Evolutionary conservation across 2,797 vertebrate species (phyloP), one percentile per base, ranked within the genome.

Genomic region (Heterohyrax brucei): DNA sequence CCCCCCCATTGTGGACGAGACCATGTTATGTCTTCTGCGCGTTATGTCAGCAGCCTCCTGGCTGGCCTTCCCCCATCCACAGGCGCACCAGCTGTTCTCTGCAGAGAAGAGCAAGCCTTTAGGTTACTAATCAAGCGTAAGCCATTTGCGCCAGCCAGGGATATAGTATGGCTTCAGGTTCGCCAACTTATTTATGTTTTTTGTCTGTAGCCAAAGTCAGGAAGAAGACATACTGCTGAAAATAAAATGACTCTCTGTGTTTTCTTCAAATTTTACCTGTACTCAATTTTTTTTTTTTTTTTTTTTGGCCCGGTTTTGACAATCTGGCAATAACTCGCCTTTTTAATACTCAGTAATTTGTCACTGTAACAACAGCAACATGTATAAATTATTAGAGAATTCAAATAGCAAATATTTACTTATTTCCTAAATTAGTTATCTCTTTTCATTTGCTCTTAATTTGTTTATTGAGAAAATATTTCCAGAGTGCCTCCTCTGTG

Each of bases 391-490:
- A 73, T 75, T 75, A 56, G 5, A 50, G 8, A 78, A 89, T 81
- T 87, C 39, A 90, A 46, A 53, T 24, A 87, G 12, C 28, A 78
- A 85, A 76, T 33, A 21, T 77, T 56, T 56, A 66, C 53, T 64
- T 66, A 80, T 73, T 64, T 10, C 10, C 39, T 16, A 56, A 80
- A 80, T 68, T 79, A 59, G 61, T 8, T 33, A 84, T 12, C 56
- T 4, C 33, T 95, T 93, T 70, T 10, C 1, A 61, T 73, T 85
- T 81, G 22, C 59, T 93, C 59, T 93, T 76, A 64, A 83, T 44
- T 68, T 61, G 2, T 59, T 46, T 92, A 66, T 59, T 93, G 56
- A 33, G 33, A 28, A 76, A 28, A 59, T 53, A 14, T 46, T 75
- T 50, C 44, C n/a, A 39, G 12, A 30, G 14, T 62, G 64, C 19